phyloP scores from a whole-genome alignment of 2,113 vertebrate species.

The Hippocampus mohnikei region DNA sequence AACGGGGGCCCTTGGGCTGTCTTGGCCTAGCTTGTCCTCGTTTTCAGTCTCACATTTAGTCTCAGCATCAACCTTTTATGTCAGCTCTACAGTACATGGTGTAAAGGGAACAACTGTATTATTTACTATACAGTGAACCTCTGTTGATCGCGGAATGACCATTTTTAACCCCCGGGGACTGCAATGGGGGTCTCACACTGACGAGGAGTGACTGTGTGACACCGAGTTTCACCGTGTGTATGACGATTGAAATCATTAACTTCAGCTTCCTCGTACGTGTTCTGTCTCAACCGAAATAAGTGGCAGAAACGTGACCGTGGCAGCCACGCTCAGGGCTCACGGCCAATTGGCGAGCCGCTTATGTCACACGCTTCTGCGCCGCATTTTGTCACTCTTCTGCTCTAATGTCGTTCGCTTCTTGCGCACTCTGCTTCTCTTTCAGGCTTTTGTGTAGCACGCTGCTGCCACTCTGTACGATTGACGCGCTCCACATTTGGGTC shows the following conservation, averaged over 20 bases:
- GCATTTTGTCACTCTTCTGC: not conserved
- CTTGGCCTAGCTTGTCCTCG: slow-evolving; percentile 61
- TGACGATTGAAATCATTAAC: not conserved
- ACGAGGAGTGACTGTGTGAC: not conserved
- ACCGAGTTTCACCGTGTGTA: not conserved
- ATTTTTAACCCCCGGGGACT: no score
- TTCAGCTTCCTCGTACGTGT: no score
- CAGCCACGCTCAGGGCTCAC: no score
- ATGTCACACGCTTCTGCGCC: not conserved
- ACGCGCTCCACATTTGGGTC: not conserved
- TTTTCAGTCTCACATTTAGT: slow-evolving; percentile 59
- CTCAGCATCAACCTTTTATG: slow-evolving; percentile 52
- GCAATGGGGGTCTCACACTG: no score
- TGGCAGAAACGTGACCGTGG: no score
- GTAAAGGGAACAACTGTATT: not conserved
- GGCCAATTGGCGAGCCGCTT: no score
- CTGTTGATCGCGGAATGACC: not conserved
- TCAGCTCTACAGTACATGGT: slow-evolving; percentile 34
- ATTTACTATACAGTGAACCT: not conserved
- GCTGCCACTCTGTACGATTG: not conserved
- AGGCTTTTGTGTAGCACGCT: not conserved
- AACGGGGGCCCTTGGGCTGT: slow-evolving; percentile 53
- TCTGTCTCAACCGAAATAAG: no score
- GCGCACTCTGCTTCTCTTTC: not conserved
- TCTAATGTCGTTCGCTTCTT: not conserved